Evolutionary conservation across 2,113 vertebrate genomes (phyloP).

Genomic region (Neofelis nebulosa): DNA sequence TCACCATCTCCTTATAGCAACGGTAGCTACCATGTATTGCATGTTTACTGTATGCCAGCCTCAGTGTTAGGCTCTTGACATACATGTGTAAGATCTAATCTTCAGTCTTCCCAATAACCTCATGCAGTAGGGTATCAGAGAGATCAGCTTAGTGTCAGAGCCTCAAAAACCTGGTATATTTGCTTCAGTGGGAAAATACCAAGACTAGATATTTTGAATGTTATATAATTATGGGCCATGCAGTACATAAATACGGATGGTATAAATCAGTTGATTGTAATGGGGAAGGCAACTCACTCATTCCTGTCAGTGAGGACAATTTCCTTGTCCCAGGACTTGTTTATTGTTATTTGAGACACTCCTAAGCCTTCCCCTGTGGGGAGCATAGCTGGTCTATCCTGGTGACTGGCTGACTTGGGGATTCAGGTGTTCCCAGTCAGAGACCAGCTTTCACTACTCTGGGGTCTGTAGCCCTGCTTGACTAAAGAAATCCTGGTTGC

Average conservation of each 20-base stretch:
- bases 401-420: background rate
- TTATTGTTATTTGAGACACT: constrained; percentile 18
- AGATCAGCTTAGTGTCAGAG: background rate
- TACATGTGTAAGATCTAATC: background rate
- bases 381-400: background rate
- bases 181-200: background rate
- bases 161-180: background rate
- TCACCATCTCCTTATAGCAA: background rate
- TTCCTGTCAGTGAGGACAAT: background rate
- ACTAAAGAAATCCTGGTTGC: background rate
- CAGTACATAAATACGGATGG: background rate
- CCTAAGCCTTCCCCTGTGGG: background rate
- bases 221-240: background rate
- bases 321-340: background rate
- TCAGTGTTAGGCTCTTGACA: background rate
- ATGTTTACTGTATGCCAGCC: background rate
- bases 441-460: background rate
- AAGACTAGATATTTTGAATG: background rate
- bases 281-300: background rate
- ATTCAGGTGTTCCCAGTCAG: background rate
- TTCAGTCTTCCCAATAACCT: background rate
- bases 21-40: background rate
- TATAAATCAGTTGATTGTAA: background rate
- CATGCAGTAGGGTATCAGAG: background rate
- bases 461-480: background rate